Evolutionary conservation across 2,888 invertebrate species (phyloP).

Genomic region (Seladonia tumulorum): DNA sequence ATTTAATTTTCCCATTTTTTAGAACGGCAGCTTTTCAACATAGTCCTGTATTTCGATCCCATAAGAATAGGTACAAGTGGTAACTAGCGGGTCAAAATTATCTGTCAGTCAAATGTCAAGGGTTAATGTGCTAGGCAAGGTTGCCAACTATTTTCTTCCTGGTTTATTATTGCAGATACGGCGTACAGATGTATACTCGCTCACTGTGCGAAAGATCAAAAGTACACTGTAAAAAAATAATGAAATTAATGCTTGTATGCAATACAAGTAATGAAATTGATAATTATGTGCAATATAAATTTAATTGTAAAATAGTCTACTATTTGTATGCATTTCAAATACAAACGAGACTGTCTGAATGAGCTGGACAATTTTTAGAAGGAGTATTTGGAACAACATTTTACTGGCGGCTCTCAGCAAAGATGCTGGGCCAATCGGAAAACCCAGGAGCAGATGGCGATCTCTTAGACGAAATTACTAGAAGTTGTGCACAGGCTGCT

Average conservation of each 20-base stretch:
- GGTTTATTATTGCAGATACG: slow-evolving; percentile 3
- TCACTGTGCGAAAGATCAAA: background rate
- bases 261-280: background rate
- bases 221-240: background rate
- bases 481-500: background rate
- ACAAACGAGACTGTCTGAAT: background rate
- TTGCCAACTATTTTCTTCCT: slow-evolving; percentile 11
- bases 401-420: too few species aligned
- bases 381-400: too few species aligned
- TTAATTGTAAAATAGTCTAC: too few species aligned
- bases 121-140: background rate
- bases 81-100: background rate
- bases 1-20: background rate
- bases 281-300: too few species aligned
- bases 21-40: background rate
- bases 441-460: background rate
- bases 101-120: slow-evolving; percentile 3
- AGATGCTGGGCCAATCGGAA: background rate
- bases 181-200: background rate
- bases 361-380: background rate
- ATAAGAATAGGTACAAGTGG: background rate
- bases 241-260: background rate
- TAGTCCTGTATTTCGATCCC: background rate
- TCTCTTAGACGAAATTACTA: background rate
- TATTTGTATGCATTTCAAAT: background rate